Evolutionary conservation across 2,888 invertebrate genomes (phyloP).

Genomic region (Hecatera dysodea): DNA sequence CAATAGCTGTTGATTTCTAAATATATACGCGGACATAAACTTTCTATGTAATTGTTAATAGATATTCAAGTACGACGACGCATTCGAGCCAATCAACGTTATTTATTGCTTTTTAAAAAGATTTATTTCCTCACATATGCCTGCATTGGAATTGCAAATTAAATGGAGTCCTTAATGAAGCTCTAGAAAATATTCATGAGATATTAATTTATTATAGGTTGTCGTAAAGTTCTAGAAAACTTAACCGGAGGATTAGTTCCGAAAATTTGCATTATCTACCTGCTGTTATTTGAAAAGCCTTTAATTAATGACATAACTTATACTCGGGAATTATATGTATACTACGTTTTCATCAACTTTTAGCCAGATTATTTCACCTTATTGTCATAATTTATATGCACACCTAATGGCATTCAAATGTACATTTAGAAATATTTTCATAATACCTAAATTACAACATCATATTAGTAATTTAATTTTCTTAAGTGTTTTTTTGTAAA

Average conservation of each 20-base stretch:
- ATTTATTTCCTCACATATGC: constrained; percentile 45
- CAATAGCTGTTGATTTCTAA: constrained; percentile 57
- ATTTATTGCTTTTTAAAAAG: constrained; percentile 47
- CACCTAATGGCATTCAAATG: background rate
- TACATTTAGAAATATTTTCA: background rate
- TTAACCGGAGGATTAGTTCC: background rate
- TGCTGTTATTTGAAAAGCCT: background rate
- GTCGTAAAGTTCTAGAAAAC: constrained; percentile 36
- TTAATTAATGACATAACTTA: constrained; percentile 1
- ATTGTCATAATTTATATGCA: background rate
- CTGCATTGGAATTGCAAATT: constrained; percentile 53
- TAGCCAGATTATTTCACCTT: background rate
- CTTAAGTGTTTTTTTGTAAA: background rate
- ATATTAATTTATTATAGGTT: constrained; percentile 43
- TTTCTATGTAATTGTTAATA: constrained; percentile 52
- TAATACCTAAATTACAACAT: background rate
- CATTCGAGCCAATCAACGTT: constrained; percentile 55
- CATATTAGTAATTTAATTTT: constrained; percentile 26
- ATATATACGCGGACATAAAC: constrained; percentile 35
- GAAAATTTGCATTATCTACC: background rate
- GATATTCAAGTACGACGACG: constrained; percentile 54
- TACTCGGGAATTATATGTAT: too few relatives aligned
- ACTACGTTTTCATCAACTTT: background rate
- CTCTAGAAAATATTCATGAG: constrained; percentile 51
- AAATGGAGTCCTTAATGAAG: constrained; percentile 44